Evolutionary conservation across 2,888 invertebrate species (phyloP).

Genomic region (Lasius platythorax): DNA sequence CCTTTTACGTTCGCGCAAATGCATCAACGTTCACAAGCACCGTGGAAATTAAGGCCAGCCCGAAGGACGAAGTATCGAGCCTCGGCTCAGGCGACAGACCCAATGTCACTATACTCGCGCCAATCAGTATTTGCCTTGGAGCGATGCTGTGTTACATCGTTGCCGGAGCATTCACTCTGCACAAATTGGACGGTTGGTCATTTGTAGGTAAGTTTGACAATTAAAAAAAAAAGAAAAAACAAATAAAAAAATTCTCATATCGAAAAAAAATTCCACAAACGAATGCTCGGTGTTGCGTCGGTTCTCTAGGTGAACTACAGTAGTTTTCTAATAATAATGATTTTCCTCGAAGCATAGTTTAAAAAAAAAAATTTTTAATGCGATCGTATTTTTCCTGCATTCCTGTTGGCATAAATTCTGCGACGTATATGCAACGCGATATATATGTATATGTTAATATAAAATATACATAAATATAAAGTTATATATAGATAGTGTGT

Average conservation of each 20-base stretch:
- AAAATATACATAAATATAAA: neutral
- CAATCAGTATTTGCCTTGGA: slow-evolving; percentile 94
- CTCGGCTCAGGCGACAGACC: slow-evolving; percentile 87
- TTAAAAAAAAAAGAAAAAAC: neutral
- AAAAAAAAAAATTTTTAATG: neutral
- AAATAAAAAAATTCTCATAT: neutral
- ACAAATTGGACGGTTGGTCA: slow-evolving; percentile 96
- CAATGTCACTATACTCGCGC: slow-evolving; percentile 92
- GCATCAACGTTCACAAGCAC: slow-evolving; percentile 86
- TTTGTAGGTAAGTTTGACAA: slow-evolving; percentile 90
- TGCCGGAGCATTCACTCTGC: slow-evolving; percentile 95
- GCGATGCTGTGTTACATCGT: slow-evolving; percentile 97
- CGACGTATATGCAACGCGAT: neutral
- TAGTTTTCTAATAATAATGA: slow-evolving; percentile 4
- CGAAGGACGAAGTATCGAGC: slow-evolving; percentile 86
- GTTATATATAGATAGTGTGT: neutral
- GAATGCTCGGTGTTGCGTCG: neutral
- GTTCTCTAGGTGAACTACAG: neutral
- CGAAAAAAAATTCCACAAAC: neutral
- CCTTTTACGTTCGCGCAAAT: slow-evolving; percentile 90
- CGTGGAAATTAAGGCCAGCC: slow-evolving; percentile 85
- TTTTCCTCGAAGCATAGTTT: neutral
- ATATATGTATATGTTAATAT: neutral
- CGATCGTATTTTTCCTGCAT: neutral
- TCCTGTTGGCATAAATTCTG: slow-evolving; percentile 11